Evolutionary conservation across 53 echinoderm and acorn worm genomes (phyloP), one percentile per base, ranked within the genome.

Genomic region (Luidia sarsii): DNA sequence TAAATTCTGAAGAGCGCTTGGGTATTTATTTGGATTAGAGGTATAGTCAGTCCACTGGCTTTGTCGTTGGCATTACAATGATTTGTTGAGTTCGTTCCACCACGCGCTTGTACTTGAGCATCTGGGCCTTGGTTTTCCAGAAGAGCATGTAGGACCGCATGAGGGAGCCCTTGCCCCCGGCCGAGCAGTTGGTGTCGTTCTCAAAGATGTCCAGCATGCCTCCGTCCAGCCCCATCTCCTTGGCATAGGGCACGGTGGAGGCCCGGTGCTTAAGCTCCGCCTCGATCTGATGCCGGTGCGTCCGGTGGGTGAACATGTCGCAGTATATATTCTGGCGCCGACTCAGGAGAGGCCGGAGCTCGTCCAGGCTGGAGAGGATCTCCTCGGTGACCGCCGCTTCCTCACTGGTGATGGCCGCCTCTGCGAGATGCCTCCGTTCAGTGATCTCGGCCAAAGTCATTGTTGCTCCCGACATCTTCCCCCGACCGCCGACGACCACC

Each of bases 81-180:
- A n/a, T n/a, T n/a, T n/a, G n/a, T n/a, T n/a, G n/a, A n/a, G n/a
- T n/a, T n/a, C n/a, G n/a, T 3, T 60, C 49, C n/a, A 14, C 35
- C 7, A 70, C 59, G 5, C 34, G 21, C 38, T 92, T 77, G 65
- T 82, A 65, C 71, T 82, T 90, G 15, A 75, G 75, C 1, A 95
- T 72, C 51, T 87, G 14, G 2, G 92, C 79, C 50, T 70, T 87
- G 22, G 82, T 70, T 60, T 83, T 29, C 92, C 92, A 92, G 31
- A 89, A 60, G 24, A 92, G 86, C 82, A 95, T 33, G 45, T 90
- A 95, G 2, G 86, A 83, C 95, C 95, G 92, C 95, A 95, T 95
- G 23, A 95, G 50, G 77, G 85, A 90, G 54, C 95, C 95, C 46
- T 92, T 88, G 19, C 57, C 59, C 22, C 19, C 34, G 7, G 7